Conservation (phyloP, 2,888 invertebrate species). For the Bombylius discolor region DNA sequence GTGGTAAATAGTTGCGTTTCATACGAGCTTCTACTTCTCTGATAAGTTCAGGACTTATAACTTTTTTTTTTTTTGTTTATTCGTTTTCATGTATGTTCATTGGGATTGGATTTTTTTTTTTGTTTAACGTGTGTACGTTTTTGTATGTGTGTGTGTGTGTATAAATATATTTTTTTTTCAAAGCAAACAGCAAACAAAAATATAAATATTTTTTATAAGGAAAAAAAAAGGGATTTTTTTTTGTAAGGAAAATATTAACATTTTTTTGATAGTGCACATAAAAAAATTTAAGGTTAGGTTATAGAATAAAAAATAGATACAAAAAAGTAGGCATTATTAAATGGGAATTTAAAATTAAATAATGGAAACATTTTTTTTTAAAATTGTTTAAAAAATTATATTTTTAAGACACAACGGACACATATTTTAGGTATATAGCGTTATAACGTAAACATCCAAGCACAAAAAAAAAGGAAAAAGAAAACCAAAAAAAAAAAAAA, state of each 20-base stretch:
- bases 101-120: too few species aligned
- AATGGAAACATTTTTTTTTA: background rate
- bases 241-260: background rate
- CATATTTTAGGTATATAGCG: conserved; percentile 10
- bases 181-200: conserved; percentile 14
- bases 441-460: conserved; percentile 14
- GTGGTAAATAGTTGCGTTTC: conserved; percentile 67
- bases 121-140: background rate
- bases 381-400: background rate
- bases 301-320: background rate
- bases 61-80: conserved; percentile 34
- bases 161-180: conserved; percentile 1
- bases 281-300: background rate
- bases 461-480: conserved; percentile 18
- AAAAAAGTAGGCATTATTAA: too few species aligned
- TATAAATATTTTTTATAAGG: conserved; percentile 9
- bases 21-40: conserved; percentile 82
- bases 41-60: conserved; percentile 77
- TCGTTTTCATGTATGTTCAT: background rate
- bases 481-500: conserved; percentile 16
- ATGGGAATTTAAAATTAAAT: too few species aligned
- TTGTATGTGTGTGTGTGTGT: background rate
- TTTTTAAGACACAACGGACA: conserved; percentile 8
- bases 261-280: background rate
- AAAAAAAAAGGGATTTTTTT: background rate